Conservation (phyloP, 2,888 invertebrate genomes). For the Drosophila neonasuta region DNA sequence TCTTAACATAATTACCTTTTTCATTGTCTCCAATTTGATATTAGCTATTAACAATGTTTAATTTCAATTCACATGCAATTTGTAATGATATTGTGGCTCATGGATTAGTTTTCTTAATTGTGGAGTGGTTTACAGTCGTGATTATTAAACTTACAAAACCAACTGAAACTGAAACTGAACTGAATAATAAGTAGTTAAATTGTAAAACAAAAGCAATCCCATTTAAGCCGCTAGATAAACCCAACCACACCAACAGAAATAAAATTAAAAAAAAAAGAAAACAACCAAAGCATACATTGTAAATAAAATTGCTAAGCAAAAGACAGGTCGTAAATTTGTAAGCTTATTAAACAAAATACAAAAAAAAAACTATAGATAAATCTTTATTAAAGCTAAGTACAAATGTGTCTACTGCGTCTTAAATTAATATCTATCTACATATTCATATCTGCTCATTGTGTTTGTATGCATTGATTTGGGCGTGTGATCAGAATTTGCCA, state of each 20-base stretch:
- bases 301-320: constrained; percentile 61
- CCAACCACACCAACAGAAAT: constrained; percentile 2
- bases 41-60: no score
- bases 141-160: constrained; percentile 16
- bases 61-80: no score
- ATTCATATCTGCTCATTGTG: background rate
- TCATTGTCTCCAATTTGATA: no score
- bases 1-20: no score
- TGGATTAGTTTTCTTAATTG: background rate
- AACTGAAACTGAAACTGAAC: constrained; percentile 54
- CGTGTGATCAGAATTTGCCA: constrained; percentile 60
- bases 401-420: constrained; percentile 6
- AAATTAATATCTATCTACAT: background rate
- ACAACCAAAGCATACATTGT: constrained; percentile 48
- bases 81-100: background rate
- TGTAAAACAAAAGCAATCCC: constrained; percentile 49
- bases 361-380: constrained; percentile 21
- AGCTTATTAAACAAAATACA: constrained; percentile 29
- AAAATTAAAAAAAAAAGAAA: background rate
- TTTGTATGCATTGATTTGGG: background rate
- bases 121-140: constrained; percentile 18
- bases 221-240: constrained; percentile 1
- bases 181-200: constrained; percentile 69
- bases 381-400: constrained; percentile 45
- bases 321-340: constrained; percentile 39